Evolutionary conservation across 2,888 invertebrate genomes (phyloP).

Genomic region (Penaeus monodon): DNA sequence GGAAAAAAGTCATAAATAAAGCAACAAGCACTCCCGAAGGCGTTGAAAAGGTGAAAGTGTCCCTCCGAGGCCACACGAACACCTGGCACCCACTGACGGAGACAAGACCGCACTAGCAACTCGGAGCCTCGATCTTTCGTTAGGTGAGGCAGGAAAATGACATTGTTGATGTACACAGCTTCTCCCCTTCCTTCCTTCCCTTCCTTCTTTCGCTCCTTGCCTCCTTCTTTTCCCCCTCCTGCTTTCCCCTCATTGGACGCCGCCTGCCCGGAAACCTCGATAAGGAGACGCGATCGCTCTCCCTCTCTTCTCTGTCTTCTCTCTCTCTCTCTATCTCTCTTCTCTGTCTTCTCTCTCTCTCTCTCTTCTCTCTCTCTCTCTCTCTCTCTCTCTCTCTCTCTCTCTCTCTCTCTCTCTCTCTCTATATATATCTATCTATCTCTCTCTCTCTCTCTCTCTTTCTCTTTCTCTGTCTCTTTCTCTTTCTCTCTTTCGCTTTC

Average conservation of each 20-base stretch:
- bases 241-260: constrained; percentile 31
- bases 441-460: too few relatives aligned
- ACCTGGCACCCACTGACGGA: too few relatives aligned
- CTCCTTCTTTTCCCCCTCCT: constrained; percentile 9
- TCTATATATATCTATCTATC: too few relatives aligned
- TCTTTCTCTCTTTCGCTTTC: too few relatives aligned
- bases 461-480: too few relatives aligned
- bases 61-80: too few relatives aligned
- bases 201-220: not conserved
- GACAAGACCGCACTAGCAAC: not conserved
- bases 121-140: constrained; percentile 30
- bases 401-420: too few relatives aligned
- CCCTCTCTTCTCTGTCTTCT: not conserved
- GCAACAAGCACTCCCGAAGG: too few relatives aligned
- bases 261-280: constrained; percentile 34
- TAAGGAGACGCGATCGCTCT: constrained; percentile 22
- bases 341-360: not conserved
- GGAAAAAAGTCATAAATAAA: too few relatives aligned
- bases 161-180: constrained; percentile 31
- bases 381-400: too few relatives aligned
- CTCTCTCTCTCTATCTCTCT: not conserved
- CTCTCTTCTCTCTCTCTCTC: too few relatives aligned
- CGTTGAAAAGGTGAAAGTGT: too few relatives aligned
- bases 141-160: constrained; percentile 30
- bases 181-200: constrained; percentile 4